Evolutionary conservation across 2,113 vertebrate genomes (phyloP).

Genomic region (Corapipo altera): DNA sequence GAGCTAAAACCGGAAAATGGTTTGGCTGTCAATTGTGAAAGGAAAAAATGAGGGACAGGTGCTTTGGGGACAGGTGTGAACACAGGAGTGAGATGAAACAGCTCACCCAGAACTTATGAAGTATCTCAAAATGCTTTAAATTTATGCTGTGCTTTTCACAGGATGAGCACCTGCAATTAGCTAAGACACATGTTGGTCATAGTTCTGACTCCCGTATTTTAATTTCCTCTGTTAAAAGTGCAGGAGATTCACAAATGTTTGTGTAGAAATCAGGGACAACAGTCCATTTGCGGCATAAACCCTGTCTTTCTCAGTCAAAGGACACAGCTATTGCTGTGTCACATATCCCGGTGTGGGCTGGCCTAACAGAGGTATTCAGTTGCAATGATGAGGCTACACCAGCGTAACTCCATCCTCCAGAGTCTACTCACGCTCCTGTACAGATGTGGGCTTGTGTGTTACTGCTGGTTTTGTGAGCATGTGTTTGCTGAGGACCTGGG

Average conservation of each 20-base stretch:
- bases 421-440: not conserved
- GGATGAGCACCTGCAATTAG: not conserved
- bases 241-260: not conserved
- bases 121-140: not conserved
- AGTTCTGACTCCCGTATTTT: not conserved
- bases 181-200: not conserved
- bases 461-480: not conserved
- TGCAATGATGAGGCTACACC: not conserved
- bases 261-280: not conserved
- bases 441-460: not conserved
- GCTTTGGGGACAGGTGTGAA: not conserved
- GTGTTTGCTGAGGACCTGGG: not conserved
- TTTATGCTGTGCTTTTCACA: rapidly evolving
- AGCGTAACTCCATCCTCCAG: rapidly evolving
- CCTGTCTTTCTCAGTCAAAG: not conserved
- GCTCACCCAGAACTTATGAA: not conserved
- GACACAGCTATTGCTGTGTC: not conserved
- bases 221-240: not conserved
- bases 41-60: not conserved
- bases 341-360: not conserved
- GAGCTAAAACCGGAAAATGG: not conserved
- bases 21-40: not conserved
- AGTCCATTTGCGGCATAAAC: not conserved
- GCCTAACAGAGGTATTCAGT: not conserved
- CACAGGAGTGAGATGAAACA: not conserved